Evolutionary conservation across 2,888 invertebrate species (phyloP).

Genomic region (Amphipyra berbera): DNA sequence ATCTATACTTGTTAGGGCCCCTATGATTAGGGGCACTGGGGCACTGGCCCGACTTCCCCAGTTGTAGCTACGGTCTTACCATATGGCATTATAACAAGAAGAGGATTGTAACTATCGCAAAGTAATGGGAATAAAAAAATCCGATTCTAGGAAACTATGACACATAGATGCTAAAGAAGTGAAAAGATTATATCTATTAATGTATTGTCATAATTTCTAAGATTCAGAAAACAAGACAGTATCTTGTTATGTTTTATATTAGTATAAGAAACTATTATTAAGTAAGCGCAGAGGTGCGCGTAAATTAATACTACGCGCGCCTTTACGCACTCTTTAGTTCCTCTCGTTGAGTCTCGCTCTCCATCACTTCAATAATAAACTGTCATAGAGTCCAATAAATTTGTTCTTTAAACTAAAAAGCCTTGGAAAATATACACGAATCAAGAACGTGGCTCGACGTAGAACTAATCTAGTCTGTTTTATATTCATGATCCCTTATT

Average conservation of each 20-base stretch:
- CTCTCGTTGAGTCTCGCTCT: conserved; percentile 78
- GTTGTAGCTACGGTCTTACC: neutral
- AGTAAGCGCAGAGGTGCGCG: conserved; percentile 77
- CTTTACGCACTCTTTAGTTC: conserved; percentile 82
- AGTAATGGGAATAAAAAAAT: conserved; percentile 28
- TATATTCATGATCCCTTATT: conserved; percentile 59
- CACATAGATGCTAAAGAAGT: conserved; percentile 22
- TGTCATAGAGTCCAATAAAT: conserved; percentile 15
- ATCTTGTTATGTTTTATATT: conserved; percentile 64
- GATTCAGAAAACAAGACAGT: conserved; percentile 42
- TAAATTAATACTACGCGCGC: conserved; percentile 74
- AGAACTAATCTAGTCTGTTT: conserved; percentile 88
- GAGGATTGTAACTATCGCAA: conserved; percentile 35
- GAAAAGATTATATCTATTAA: neutral
- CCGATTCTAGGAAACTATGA: conserved; percentile 45
- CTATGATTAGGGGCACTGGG: too few species aligned
- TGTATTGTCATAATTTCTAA: conserved; percentile 52
- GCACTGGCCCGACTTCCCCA: too few species aligned
- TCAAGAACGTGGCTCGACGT: conserved; percentile 76
- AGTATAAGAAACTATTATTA: conserved; percentile 66
- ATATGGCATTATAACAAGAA: neutral
- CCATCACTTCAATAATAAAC: conserved; percentile 29
- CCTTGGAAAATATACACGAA: conserved; percentile 21
- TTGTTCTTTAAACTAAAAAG: conserved; percentile 20
- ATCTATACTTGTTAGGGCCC: too few species aligned